Base-by-base conservation (phyloP, 2,888 invertebrate species). In the Neelides folsomi region DNA sequence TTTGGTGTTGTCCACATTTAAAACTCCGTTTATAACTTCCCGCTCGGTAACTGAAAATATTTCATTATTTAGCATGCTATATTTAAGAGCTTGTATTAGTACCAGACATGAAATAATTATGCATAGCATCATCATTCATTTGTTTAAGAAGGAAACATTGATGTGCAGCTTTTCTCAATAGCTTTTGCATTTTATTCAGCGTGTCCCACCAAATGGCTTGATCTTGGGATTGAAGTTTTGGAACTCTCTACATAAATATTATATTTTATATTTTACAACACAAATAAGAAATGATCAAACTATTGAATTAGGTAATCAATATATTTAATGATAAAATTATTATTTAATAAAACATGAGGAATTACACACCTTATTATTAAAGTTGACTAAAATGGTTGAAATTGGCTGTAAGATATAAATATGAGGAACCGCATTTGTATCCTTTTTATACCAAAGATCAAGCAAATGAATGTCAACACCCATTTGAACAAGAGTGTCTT, bases 81-180 rank as follows among this genome's bases (percentile, higher is more conserved):
- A 27, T 27, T 27, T 27, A 27, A n/a, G n/a, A n/a, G n/a, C n/a
- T n/a, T n/a, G n/a, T n/a, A n/a, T n/a, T n/a, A n/a, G n/a, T n/a
- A 93, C 93, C 94, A 53, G 95, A 94, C 95, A 97, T 97, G 68
- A 93, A 95, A 69, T 95, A 97, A 71, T 93, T 95, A 67, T 97
- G 97, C 81, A 88, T 92, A 1, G 84, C 82, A 49, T 94, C 93
- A 63, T 87, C 82, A 66, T 86, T 86, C 68, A 97, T 83, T 71
- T 86, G 86, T 6, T 85, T 87, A 59, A 81, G 76, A 49, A 84
- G 82, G 67, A 79, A 84, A 13, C 94, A 75, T n/a, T 88, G 86
- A 34, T 80, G 79, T 0, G 94, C 83, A 0, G 93, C 90, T 72
- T 93, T 95, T 9, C 95, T 75, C 60, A 97, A 80, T 16, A 95